Conservation (phyloP, 2,113 vertebrate genomes). For the Tenebrosternarchus preto region DNA sequence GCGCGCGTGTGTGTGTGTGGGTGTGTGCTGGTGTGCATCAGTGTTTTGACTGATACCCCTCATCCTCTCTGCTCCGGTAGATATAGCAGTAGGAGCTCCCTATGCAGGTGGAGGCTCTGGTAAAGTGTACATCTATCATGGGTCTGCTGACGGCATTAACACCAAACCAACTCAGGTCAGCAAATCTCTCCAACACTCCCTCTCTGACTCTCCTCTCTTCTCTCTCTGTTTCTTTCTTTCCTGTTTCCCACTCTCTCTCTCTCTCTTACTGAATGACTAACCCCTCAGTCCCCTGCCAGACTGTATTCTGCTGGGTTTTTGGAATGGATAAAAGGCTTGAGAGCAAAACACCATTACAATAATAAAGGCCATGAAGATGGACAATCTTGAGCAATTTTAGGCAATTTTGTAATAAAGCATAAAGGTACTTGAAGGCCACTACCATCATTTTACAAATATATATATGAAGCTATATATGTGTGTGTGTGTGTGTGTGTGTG, state of each 20-base stretch:
- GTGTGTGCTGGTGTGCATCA: neutral
- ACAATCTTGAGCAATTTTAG: conserved; percentile 31
- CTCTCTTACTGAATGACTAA: neutral
- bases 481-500: no score
- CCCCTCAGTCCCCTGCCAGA: conserved; percentile 1
- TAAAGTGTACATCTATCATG: conserved; percentile 92
- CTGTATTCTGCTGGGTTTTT: conserved; percentile 17
- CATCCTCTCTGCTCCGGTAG: conserved; percentile 70
- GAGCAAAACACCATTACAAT: conserved; percentile 35
- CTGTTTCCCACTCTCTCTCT: neutral
- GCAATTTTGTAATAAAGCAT: conserved; percentile 25
- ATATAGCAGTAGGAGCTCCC: conserved; percentile 92
- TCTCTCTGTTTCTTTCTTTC: neutral
- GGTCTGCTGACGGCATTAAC: conserved; percentile 83
- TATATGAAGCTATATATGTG: no score
- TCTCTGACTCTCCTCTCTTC: neutral
- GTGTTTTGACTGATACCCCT: neutral
- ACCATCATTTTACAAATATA: conserved; percentile 2
- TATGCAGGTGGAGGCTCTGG: conserved; percentile 82
- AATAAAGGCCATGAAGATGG: conserved; percentile 21
- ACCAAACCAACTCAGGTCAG: conserved; percentile 86
- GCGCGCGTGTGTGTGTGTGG: no score
- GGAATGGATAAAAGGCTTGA: conserved; percentile 17
- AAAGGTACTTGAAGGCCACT: conserved; percentile 1
- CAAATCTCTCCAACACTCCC: neutral